Evolutionary conservation across 1,140 invertebrate species (phyloP).

Genomic region (Drosophila nasuta): DNA sequence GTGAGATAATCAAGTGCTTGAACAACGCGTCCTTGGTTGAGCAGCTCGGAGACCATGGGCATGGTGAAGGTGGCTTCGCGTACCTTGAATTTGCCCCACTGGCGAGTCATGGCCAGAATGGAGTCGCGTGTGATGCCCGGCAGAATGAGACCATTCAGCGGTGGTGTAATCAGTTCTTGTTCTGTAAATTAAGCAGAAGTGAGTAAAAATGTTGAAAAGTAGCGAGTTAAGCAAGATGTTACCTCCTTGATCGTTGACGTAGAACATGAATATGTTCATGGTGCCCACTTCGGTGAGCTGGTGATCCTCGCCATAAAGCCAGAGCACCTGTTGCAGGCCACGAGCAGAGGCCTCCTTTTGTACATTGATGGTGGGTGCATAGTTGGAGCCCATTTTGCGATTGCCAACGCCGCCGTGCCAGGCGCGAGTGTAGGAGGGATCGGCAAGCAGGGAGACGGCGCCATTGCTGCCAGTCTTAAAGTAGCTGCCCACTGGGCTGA

Average conservation of each 20-base stretch:
- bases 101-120: conserved; percentile 91
- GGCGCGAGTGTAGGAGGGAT: conserved; percentile 88
- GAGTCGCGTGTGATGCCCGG: conserved; percentile 97
- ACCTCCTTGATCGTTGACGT: conserved; percentile 96
- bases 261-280: conserved; percentile 99
- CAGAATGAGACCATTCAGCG: conserved; percentile 95
- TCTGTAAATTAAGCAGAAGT: conserved; percentile 87
- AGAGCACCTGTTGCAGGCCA: conserved; percentile 97
- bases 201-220: background rate
- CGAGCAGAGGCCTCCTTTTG: conserved; percentile 91
- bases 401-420: conserved; percentile 98
- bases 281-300: conserved; percentile 99
- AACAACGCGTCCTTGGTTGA: conserved; percentile 90
- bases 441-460: conserved; percentile 89
- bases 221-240: background rate
- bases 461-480: conserved; percentile 89
- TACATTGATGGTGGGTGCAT: conserved; percentile 93
- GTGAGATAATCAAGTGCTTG: rapidly evolving
- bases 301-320: conserved; percentile 97
- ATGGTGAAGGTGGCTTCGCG: conserved; percentile 95
- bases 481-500: conserved; percentile 97
- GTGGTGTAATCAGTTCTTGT: conserved; percentile 96
- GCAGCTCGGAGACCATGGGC: conserved; percentile 90
- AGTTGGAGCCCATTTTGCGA: conserved; percentile 97
- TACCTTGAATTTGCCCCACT: conserved; percentile 96